Conservation (phyloP, 2,113 vertebrate species). For the Prietella phreatophila region DNA sequence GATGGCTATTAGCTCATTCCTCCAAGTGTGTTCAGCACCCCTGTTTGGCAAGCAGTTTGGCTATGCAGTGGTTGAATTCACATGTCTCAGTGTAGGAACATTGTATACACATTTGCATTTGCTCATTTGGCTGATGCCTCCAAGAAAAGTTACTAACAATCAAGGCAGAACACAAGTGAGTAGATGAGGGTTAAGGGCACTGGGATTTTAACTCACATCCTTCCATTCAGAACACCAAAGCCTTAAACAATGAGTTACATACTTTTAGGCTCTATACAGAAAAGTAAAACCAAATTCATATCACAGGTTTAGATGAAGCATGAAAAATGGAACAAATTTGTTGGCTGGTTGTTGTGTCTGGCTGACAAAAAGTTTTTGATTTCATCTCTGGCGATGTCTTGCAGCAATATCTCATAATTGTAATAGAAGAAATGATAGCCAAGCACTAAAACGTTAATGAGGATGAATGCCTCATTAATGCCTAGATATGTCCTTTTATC, state of each 20-base stretch:
- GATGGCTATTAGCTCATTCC: background rate
- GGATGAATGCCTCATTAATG: background rate
- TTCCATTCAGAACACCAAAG: background rate
- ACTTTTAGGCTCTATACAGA: background rate
- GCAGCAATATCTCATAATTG: background rate
- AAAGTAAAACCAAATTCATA: background rate
- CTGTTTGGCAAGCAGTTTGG: background rate
- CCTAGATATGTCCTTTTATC: constrained; percentile 3
- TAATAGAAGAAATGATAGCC: constrained; percentile 16
- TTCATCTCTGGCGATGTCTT: constrained; percentile 25
- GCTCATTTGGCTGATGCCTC: background rate
- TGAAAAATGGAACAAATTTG: background rate
- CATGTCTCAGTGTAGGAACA: background rate
- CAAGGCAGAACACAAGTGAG: background rate
- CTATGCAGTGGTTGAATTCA: background rate
- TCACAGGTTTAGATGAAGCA: background rate
- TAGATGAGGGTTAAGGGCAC: background rate
- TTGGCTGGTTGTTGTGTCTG: constrained; percentile 10
- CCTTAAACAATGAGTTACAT: background rate
- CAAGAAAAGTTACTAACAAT: background rate
- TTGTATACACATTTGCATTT: background rate
- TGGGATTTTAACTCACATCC: background rate
- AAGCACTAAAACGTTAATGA: constrained; percentile 4
- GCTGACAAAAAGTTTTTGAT: constrained; percentile 19
- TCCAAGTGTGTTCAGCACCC: background rate